phyloP scores from a whole-genome alignment of 2,113 vertebrate species.

The Bubalus kerabau region DNA sequence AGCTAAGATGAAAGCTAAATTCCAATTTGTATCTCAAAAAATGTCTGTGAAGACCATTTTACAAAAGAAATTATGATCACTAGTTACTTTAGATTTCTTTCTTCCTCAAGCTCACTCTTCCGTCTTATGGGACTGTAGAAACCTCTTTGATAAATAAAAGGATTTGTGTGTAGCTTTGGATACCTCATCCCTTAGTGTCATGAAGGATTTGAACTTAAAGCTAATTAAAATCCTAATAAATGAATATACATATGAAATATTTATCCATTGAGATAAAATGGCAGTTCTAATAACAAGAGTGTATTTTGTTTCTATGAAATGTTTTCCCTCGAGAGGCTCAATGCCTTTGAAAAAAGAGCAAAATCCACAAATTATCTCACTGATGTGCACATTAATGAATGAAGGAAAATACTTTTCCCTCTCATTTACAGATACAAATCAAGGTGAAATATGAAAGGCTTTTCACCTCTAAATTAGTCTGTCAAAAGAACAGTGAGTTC shows the following conservation, averaged over 20 bases:
- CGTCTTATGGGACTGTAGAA: not conserved
- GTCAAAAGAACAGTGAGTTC: not conserved
- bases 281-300: slow-evolving; percentile 12
- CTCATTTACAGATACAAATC: slow-evolving; percentile 37
- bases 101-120: not conserved
- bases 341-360: slow-evolving; percentile 43
- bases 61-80: not conserved
- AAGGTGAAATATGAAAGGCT: slow-evolving; percentile 24
- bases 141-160: slow-evolving; percentile 4
- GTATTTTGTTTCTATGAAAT: not conserved
- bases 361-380: slow-evolving; percentile 21
- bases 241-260: not conserved
- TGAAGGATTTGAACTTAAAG: slow-evolving; percentile 33
- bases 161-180: not conserved
- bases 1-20: not conserved
- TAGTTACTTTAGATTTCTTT: not conserved
- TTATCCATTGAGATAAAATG: slow-evolving; percentile 20
- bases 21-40: not conserved
- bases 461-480: not conserved
- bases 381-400: slow-evolving; percentile 48
- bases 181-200: not conserved
- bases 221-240: slow-evolving; percentile 40
- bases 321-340: slow-evolving; percentile 28
- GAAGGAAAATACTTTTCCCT: not conserved
- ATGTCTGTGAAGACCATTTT: not conserved